Percentiles rank a stretch among this genome's conserved stretches.
Conservation (phyloP, 2,113 vertebrate species). For the Setophaga coronata region DNA sequence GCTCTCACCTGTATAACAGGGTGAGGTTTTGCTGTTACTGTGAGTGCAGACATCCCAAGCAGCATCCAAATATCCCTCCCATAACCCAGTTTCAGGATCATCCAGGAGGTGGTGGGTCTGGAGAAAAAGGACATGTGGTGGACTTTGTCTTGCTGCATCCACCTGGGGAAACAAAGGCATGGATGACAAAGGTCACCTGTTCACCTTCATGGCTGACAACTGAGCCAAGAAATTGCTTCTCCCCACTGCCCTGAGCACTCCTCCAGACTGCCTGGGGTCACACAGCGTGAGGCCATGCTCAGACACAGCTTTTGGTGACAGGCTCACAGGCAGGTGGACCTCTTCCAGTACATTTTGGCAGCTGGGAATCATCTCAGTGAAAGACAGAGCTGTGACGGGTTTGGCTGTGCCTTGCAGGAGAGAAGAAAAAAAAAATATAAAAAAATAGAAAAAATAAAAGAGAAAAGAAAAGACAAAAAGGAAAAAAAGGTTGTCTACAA, state of each 20-base stretch:
- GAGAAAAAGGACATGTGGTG: neutral
- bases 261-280: neutral
- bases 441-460: fast-evolving
- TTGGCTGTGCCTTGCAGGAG: neutral
- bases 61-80: neutral
- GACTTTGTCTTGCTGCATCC: neutral
- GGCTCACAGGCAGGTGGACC: neutral
- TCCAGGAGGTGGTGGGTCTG: neutral
- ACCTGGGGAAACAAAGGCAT: neutral
- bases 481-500: neutral
- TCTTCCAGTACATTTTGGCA: neutral
- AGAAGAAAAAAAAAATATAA: neutral
- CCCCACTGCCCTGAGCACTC: neutral
- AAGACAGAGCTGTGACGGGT: neutral
- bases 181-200: neutral
- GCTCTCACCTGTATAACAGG: neutral
- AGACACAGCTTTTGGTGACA: neutral
- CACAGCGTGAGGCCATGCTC: neutral
- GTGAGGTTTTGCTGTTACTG: neutral
- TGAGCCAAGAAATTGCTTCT: neutral
- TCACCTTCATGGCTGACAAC: neutral
- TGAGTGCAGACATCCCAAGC: neutral
- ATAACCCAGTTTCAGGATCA: neutral
- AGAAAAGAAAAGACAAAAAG: neutral
- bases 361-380: neutral